These are phyloP conservation scores for Nestor notabilis DNA, from an alignment of 2,113 vertebrate genomes.

Conservation along the genomic window DNA sequence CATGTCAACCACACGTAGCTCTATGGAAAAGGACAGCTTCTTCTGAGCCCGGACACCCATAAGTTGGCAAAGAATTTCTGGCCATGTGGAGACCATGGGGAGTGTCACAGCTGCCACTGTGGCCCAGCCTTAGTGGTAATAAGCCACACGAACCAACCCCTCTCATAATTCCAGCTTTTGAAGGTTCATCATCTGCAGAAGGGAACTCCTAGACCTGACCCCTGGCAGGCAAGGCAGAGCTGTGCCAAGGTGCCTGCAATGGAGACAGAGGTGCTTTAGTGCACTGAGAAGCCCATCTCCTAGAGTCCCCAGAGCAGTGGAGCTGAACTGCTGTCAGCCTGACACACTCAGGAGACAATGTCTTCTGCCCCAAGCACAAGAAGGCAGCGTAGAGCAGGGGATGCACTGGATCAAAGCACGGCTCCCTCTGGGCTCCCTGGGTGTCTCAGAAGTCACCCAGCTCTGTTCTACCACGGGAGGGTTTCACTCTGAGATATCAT, in stretches of 20 bases:
- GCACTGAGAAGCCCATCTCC: not conserved
- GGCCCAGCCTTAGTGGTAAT: not conserved
- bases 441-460: not conserved
- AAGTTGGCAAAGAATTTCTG: not conserved
- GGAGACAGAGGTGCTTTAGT: not conserved
- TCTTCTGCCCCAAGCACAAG: not conserved
- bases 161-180: not conserved
- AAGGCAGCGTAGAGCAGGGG: not conserved
- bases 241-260: not conserved
- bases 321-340: not conserved
- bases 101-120: not conserved
- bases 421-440: not conserved
- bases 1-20: not conserved
- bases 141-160: not conserved
- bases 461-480: not conserved
- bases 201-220: not conserved
- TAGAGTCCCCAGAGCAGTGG: not conserved
- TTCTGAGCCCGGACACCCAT: not conserved
- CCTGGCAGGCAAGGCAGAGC: not conserved
- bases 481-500: not conserved
- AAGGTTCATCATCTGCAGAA: not conserved
- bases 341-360: not conserved
- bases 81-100: not conserved
- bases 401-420: not conserved
- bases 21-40: not conserved